phyloP scores from a whole-genome alignment of 1,140 invertebrate species.

The Drosophila malerkotliana region DNA sequence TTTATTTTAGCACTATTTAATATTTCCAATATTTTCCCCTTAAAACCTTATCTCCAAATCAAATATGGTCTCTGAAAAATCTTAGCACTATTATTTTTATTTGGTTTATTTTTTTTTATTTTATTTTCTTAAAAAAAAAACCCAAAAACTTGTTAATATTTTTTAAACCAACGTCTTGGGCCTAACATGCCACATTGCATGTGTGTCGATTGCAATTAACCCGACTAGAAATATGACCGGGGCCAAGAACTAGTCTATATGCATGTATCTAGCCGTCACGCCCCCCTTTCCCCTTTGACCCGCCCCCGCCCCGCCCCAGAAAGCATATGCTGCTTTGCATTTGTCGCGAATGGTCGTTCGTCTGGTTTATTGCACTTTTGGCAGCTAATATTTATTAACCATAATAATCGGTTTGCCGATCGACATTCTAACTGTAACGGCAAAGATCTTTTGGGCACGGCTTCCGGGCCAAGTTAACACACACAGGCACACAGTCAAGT shows the following conservation, averaged over 20 bases:
- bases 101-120: neutral
- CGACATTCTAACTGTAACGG: slow-evolving; percentile 46
- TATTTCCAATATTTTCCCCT: too few relatives aligned
- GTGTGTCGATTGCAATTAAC: slow-evolving; percentile 55
- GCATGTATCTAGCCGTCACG: neutral
- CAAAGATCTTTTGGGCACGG: slow-evolving; percentile 63
- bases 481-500: slow-evolving; percentile 12
- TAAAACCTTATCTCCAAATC: neutral
- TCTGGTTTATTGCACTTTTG: slow-evolving; percentile 76
- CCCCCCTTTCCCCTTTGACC: slow-evolving; percentile 6
- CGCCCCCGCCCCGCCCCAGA: slow-evolving; percentile 3
- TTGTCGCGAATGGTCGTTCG: slow-evolving; percentile 47
- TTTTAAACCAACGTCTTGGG: neutral
- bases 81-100: neutral
- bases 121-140: neutral
- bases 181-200: slow-evolving; percentile 13
- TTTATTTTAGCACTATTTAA: too few relatives aligned
- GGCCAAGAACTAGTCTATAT: slow-evolving; percentile 10
- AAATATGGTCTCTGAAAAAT: neutral
- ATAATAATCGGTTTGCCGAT: slow-evolving; percentile 58
- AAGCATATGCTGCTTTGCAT: slow-evolving; percentile 19
- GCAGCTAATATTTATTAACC: slow-evolving; percentile 75
- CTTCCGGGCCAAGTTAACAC: slow-evolving; percentile 48
- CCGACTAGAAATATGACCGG: slow-evolving; percentile 38
- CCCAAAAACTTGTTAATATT: neutral